phyloP scores from a whole-genome alignment of 2,113 vertebrate species.

The Trichechus manatus region DNA sequence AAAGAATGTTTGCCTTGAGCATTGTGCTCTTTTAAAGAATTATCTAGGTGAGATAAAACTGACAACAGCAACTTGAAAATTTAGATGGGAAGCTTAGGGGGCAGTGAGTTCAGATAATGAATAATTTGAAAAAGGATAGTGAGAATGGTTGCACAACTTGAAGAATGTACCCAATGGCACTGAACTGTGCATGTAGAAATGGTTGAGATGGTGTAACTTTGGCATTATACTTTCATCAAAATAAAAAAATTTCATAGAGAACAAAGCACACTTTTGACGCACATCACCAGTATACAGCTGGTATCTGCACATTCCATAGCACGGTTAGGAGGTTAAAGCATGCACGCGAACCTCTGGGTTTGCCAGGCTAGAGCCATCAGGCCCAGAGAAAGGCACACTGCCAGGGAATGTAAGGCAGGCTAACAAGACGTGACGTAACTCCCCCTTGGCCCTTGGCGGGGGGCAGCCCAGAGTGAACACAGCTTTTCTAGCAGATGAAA shows the following conservation, averaged over 20 bases:
- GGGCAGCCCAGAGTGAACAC: background rate
- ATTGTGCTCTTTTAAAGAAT: background rate
- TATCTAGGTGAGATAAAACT: background rate
- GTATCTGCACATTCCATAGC: background rate
- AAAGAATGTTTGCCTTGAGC: background rate
- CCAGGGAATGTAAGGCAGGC: background rate
- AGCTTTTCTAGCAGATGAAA: conserved; percentile 4
- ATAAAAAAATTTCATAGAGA: no score
- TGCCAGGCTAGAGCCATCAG: rapidly evolving
- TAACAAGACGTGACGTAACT: background rate
- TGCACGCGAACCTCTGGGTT: rapidly evolving
- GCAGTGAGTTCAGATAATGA: no score
- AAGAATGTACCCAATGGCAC: no score
- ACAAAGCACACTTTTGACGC: background rate
- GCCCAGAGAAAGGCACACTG: background rate
- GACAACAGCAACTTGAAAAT: no score
- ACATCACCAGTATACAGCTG: rapidly evolving
- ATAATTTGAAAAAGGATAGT: no score
- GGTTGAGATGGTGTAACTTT: no score
- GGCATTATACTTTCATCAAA: no score
- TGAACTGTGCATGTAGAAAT: no score
- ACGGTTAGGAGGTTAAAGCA: background rate
- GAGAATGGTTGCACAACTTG: no score
- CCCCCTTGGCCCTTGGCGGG: background rate
- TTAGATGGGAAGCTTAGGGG: no score